Conservation (phyloP, 2,797 vertebrate species). For the Pagetopsis macropterus region DNA sequence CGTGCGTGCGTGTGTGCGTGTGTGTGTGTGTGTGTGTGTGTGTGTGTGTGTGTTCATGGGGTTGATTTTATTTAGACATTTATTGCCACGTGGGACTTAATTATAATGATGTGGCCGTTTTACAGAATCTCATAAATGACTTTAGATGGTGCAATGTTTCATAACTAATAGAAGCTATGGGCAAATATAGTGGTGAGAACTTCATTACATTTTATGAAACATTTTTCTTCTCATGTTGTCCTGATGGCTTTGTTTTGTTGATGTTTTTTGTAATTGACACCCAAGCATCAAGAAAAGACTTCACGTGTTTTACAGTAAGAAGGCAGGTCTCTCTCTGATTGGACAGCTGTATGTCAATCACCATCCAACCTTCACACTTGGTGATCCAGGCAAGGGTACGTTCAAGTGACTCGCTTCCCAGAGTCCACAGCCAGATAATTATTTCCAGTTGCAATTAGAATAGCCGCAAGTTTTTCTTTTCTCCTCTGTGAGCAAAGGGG, state of each 20-base stretch:
- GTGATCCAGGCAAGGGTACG: slow-evolving; percentile 62
- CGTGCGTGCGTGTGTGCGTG: too few relatives aligned
- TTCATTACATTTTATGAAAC: not conserved
- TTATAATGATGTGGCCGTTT: not conserved
- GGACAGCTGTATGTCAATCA: slow-evolving; percentile 72
- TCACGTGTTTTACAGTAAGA: slow-evolving; percentile 29
- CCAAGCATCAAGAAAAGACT: not conserved
- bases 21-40: too few relatives aligned
- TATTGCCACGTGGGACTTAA: not conserved
- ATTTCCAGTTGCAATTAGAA: slow-evolving; percentile 86
- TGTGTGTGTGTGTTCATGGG: too few relatives aligned
- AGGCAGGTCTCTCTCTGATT: slow-evolving; percentile 43
- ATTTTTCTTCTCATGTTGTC: not conserved
- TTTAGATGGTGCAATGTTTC: not conserved
- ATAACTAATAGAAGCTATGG: not conserved
- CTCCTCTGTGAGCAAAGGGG: slow-evolving; percentile 64
- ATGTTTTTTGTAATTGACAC: slow-evolving; percentile 5
- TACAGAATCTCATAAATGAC: not conserved
- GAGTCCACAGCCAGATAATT: slow-evolving; percentile 80
- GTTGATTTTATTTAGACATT: too few relatives aligned
- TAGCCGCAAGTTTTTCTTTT: slow-evolving; percentile 65
- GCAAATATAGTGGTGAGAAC: not conserved
- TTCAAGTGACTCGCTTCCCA: slow-evolving; percentile 77
- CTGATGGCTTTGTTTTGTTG: slow-evolving; percentile 2
- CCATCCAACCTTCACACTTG: slow-evolving; percentile 74